Evolutionary conservation across 2,888 invertebrate genomes (phyloP), one percentile per base, ranked within the genome.

Genomic region (Caenorhabditis sp.): DNA sequence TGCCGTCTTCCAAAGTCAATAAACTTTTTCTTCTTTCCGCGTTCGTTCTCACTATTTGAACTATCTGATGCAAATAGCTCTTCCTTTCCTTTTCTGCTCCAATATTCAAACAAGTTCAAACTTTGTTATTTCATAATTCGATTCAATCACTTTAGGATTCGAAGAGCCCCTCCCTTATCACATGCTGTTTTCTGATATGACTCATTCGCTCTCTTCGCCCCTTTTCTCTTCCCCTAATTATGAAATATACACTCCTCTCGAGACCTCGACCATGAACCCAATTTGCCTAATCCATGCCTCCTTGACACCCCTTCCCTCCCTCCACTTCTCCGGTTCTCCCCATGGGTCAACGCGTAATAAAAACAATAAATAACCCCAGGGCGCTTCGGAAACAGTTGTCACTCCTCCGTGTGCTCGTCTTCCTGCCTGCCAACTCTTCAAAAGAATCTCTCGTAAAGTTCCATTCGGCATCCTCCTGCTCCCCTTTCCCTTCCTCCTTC

Each of bases 321-420:
- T 47, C 55, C 55, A 32, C 32, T 28, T 32, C 55, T 26, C 44
- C 58, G 37, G n/a, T 6, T 40, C 40, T 40, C 13, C 40, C 40
- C 6, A 1, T 2, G 44, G 61, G 61, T 47, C 61, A 47, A 44
- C 22, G 47, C 61, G 26, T 61, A 61, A 61, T 61, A 61, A 61
- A 61, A 61, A 61, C 61, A 61, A 61, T 61, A 61, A 61, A 47
- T 47, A 61, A 61, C 47, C 18, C 47, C 60, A 44, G n/a, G n/a
- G 20, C 22, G 8, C 26, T 1, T 58, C 40, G 2, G 61, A 26
- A 26, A 47, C 61, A 61, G 61, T 61, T 61, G 61, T 61, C 58
- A n/a, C 55, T 35, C 22, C 24, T 37, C 60, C n/a, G n/a, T n/a
- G n/a, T n/a, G n/a, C n/a, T n/a, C n/a, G n/a, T n/a, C n/a, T n/a